Evolutionary conservation across 1,140 invertebrate genomes (phyloP).

Genomic region (Chironomus striatipennis): DNA sequence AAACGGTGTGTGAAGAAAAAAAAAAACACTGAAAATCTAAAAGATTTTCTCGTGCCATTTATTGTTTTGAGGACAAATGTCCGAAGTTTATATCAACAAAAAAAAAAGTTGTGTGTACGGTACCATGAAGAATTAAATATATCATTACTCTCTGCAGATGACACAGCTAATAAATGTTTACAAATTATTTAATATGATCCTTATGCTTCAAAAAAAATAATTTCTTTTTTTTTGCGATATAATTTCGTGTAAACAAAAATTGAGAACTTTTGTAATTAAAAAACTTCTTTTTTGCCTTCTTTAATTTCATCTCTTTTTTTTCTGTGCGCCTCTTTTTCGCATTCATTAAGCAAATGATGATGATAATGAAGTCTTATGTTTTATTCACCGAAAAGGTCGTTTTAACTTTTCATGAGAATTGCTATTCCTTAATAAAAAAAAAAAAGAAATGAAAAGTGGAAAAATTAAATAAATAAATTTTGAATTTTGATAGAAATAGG

Average conservation of each 20-base stretch:
- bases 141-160: no score
- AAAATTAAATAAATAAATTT: neutral
- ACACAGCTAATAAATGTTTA: no score
- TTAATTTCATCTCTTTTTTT: neutral
- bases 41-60: constrained; percentile 12
- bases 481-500: neutral
- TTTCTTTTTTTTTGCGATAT: neutral
- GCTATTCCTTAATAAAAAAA: neutral
- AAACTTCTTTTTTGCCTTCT: neutral
- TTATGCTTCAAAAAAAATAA: neutral
- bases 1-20: neutral
- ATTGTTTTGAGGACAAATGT: constrained; percentile 8
- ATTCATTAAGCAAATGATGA: constrained; percentile 7
- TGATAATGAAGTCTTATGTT: neutral
- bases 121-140: no score
- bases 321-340: neutral
- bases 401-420: no score
- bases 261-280: constrained; percentile 4
- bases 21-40: neutral
- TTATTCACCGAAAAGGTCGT: neutral
- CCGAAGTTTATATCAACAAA: constrained; percentile 13
- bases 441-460: neutral
- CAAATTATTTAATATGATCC: neutral
- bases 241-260: constrained; percentile 11
- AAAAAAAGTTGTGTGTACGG: neutral